These are phyloP conservation scores for Galemys pyrenaicus DNA, from an alignment of 2,113 vertebrate genomes.

Conservation along the genomic window DNA sequence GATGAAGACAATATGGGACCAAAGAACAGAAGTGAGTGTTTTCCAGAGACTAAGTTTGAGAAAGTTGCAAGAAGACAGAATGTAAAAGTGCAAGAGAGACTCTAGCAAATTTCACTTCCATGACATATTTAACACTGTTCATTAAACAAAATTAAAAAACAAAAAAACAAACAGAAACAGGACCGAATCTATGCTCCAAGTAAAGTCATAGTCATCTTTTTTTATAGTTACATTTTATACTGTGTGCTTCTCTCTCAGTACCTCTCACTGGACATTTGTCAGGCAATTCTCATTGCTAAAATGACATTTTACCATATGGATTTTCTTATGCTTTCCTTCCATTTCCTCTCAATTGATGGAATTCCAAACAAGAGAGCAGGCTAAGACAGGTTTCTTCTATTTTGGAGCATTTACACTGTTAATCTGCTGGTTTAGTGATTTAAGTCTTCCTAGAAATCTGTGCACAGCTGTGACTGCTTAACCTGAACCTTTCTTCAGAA, in stretches of 20 bases:
- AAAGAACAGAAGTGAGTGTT: background rate
- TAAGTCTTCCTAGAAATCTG: background rate
- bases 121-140: accelerated
- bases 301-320: background rate
- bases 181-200: background rate
- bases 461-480: constrained; percentile 5
- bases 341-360: background rate
- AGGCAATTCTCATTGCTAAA: background rate
- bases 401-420: background rate
- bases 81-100: background rate
- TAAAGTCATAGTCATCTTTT: background rate
- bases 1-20: background rate
- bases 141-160: background rate
- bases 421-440: background rate
- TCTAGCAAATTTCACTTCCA: background rate
- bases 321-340: background rate
- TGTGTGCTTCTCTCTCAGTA: background rate
- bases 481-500: background rate
- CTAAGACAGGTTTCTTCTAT: background rate
- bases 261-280: background rate
- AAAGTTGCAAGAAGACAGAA: background rate
- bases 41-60: background rate
- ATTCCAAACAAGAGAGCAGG: background rate
- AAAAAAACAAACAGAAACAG: background rate
- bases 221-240: background rate